A percentile compares a stretch with the other conserved stretches of the same genome.
phyloP scores from a whole-genome alignment of 2,888 invertebrate genomes.

The Lamproptera curius region DNA sequence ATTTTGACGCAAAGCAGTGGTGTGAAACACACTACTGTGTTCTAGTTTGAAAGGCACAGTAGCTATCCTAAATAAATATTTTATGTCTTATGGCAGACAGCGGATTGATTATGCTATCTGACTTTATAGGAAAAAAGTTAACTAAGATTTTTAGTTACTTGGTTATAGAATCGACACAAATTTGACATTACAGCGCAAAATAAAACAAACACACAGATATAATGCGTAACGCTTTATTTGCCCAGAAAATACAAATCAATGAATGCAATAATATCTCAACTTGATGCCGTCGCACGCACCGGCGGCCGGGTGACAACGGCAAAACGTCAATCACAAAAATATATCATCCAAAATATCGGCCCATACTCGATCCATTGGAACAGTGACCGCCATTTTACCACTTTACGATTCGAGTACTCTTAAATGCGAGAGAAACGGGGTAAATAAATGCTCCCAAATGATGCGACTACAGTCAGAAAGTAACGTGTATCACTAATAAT shows the following conservation, averaged over 20 bases:
- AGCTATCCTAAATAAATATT: too few relatives aligned
- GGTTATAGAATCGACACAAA: too few relatives aligned
- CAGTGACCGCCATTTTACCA: conserved; percentile 57
- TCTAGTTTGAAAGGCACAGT: too few relatives aligned
- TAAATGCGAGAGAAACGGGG: conserved; percentile 31
- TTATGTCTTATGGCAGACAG: too few relatives aligned
- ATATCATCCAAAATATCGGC: conserved; percentile 57
- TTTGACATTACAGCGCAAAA: too few relatives aligned
- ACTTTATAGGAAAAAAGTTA: too few relatives aligned
- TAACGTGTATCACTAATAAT: too few relatives aligned
- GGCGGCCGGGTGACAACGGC: conserved; percentile 39
- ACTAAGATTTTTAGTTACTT: too few relatives aligned
- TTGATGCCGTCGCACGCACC: conserved; percentile 39
- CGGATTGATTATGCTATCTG: too few relatives aligned
- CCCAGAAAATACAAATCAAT: conserved; percentile 76
- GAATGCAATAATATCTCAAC: conserved; percentile 68
- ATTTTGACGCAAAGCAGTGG: too few relatives aligned
- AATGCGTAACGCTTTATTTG: conserved; percentile 74
- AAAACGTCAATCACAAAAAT: conserved; percentile 70
- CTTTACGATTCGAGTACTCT: conserved; percentile 39
- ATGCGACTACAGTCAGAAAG: too few relatives aligned
- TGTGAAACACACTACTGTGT: too few relatives aligned
- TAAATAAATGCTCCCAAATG: conserved; percentile 29
- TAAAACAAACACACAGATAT: conserved; percentile 40
- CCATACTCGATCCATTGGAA: conserved; percentile 63